phyloP scores from a whole-genome alignment of 2,888 invertebrate genomes.

The Lycia hirtaria region DNA sequence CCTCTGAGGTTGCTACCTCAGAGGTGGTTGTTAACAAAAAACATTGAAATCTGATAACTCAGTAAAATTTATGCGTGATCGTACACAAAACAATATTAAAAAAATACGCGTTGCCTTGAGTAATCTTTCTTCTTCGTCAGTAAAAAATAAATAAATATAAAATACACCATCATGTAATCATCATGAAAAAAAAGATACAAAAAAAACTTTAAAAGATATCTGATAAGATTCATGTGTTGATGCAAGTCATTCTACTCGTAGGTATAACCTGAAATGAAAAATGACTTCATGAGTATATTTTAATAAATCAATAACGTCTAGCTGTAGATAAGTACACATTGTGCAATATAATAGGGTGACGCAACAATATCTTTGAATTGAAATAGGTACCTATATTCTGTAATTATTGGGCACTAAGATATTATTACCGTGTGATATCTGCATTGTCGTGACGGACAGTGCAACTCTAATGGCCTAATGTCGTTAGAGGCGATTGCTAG shows the following conservation, averaged over 20 bases:
- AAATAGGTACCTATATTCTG: not conserved
- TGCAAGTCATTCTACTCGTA: not conserved
- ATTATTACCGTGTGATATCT: not conserved
- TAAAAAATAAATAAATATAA: too few relatives aligned
- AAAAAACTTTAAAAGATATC: not conserved
- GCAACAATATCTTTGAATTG: slow-evolving; percentile 13
- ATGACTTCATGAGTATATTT: slow-evolving; percentile 12
- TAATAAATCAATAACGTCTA: slow-evolving; percentile 14
- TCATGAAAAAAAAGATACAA: not conserved
- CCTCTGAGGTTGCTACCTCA: too few relatives aligned
- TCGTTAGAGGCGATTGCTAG: slow-evolving; percentile 9
- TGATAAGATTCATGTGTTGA: not conserved
- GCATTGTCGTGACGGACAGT: slow-evolving; percentile 8
- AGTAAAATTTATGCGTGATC: too few relatives aligned
- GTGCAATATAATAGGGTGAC: slow-evolving; percentile 19
- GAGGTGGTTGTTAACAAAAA: too few relatives aligned
- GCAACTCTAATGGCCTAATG: slow-evolving; percentile 6
- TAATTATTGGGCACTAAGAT: slow-evolving; percentile 3
- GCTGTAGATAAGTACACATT: slow-evolving; percentile 14
- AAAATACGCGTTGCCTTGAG: too few relatives aligned
- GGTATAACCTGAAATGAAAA: not conserved
- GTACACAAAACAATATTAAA: too few relatives aligned
- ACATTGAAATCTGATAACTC: too few relatives aligned
- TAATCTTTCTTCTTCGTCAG: too few relatives aligned
- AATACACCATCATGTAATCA: too few relatives aligned